Evolutionary conservation across 2,888 invertebrate genomes (phyloP), one percentile per base, ranked within the genome.

Genomic region (Prenolepis imparis): DNA sequence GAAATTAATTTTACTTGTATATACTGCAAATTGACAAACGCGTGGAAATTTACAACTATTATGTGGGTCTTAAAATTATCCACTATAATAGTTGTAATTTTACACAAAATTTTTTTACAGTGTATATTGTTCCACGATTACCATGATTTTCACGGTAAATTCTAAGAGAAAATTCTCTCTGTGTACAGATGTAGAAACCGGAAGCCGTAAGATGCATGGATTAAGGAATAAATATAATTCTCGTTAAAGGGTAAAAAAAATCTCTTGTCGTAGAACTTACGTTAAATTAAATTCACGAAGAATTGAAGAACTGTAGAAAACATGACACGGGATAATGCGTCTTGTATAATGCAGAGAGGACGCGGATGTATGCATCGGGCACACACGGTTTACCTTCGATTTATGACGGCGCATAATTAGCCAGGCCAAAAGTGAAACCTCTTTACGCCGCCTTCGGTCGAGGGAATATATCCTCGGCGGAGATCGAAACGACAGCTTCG

Each of bases 351-450:
- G 5, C 32, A 36, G 48, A 48, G 63, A 21, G 18, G 36, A 48
- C 52, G 21, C 52, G 21, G 39, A 11, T 24, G 55, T 3, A 32
- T 36, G 75, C 64, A 48, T 63, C 63, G 36, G 44, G 15, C 36
- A 39, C 57, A 9, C 36, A 39, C 57, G 36, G 59, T 70, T 80
- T 80, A 70, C 12, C 59, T 44, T 59, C 59, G 78, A 78, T 68
- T 48, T 78, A 78, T 28, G 78, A 80, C 78, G 59, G 57, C 28
- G 68, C 44, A 70, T 70, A 70, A 80, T 80, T 61, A 70, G 70
- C 44, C 70, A 57, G 59, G 70, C 70, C 70, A 70, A 80, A 80
- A 80, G 78, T 61, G 78, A 80, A 80, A 61, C 57, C 78, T 67
- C 63, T 68, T 72, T 61, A 68, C 57, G 67, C 39, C 55, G 67